phyloP scores from a whole-genome alignment of 2,797 vertebrate genomes.

The Notoglanidium macrostoma region DNA sequence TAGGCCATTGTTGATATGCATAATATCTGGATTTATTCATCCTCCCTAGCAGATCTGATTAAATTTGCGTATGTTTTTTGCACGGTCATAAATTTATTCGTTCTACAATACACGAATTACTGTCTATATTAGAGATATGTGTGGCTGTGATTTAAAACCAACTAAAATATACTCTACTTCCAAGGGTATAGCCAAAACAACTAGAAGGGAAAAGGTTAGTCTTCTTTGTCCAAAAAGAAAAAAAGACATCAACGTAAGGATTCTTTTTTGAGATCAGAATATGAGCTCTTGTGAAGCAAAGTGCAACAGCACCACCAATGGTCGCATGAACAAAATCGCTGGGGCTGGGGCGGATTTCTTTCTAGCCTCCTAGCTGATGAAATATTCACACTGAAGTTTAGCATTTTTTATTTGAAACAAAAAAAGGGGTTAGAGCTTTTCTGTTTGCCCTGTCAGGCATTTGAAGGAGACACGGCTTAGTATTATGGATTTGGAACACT shows the following conservation, averaged over 20 bases:
- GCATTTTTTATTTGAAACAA: background rate
- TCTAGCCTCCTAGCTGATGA: background rate
- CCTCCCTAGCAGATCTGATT: background rate
- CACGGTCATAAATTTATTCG: background rate
- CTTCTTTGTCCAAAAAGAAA: background rate
- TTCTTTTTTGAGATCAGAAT: background rate
- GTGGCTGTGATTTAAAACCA: background rate
- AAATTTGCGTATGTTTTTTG: background rate
- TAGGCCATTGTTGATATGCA: constrained; percentile 23
- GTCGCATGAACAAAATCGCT: background rate
- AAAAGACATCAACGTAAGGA: background rate
- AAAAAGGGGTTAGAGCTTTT: background rate
- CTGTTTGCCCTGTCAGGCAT: background rate
- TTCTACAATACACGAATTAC: background rate
- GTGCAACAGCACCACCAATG: background rate
- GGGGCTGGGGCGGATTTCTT: background rate
- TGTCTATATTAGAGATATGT: background rate
- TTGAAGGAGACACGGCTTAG: background rate
- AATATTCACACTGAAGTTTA: background rate
- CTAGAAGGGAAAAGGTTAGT: background rate
- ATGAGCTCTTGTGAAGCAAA: background rate
- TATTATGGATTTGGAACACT: background rate
- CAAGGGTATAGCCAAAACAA: background rate
- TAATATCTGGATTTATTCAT: constrained; percentile 13
- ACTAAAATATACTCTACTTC: background rate